Evolutionary conservation across 1,140 invertebrate genomes (phyloP).

Genomic region (Campoletis sonorensis): DNA sequence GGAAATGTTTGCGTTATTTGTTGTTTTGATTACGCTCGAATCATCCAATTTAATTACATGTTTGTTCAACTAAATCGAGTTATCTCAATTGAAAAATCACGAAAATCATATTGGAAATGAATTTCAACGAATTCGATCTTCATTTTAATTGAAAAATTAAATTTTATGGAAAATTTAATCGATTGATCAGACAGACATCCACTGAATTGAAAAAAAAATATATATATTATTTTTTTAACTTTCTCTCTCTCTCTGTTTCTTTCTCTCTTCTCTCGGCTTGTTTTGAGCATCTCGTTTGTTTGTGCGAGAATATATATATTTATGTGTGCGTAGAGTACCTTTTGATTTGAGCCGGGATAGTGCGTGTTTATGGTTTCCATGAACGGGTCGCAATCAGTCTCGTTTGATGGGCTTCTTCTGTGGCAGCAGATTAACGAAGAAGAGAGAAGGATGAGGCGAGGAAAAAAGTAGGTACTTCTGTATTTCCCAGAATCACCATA

Average conservation of each 20-base stretch:
- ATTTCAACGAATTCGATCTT: too few relatives aligned
- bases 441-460: not conserved
- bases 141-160: too few relatives aligned
- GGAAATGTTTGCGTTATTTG: not conserved
- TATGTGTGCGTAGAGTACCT: constrained; percentile 25
- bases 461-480: constrained; percentile 44
- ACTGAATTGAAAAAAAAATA: too few relatives aligned
- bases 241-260: too few relatives aligned
- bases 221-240: too few relatives aligned
- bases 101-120: not conserved
- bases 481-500: constrained; percentile 50
- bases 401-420: constrained; percentile 55
- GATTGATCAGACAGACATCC: too few relatives aligned
- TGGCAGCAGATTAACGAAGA: constrained; percentile 38
- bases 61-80: too few relatives aligned
- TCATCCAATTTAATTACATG: too few relatives aligned
- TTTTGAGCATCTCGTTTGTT: too few relatives aligned
- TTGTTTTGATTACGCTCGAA: too few relatives aligned
- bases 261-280: too few relatives aligned
- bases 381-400: constrained; percentile 58
- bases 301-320: not conserved
- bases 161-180: too few relatives aligned
- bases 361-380: constrained; percentile 61
- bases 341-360: constrained; percentile 51
- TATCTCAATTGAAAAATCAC: not conserved